Percentiles rank a stretch among this genome's conserved stretches.
phyloP scores from a whole-genome alignment of 2,888 invertebrate genomes.

The Antheraea yamamai region DNA sequence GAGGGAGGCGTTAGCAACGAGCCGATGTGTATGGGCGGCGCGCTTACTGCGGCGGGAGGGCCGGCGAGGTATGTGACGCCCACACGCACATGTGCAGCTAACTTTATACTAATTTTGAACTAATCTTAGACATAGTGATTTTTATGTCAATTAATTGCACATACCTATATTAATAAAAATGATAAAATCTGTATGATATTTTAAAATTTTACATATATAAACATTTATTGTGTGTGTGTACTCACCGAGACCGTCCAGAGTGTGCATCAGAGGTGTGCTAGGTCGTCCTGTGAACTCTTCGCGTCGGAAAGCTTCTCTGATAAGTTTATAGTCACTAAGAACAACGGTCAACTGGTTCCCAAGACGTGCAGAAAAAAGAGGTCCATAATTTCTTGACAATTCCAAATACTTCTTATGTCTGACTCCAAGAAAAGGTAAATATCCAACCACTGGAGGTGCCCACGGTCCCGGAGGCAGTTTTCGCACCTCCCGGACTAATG shows the following conservation, averaged over 20 bases:
- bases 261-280: constrained; percentile 91
- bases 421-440: constrained; percentile 89
- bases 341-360: constrained; percentile 93
- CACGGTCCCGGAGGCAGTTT: constrained; percentile 93
- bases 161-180: constrained; percentile 15
- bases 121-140: constrained; percentile 9
- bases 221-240: constrained; percentile 36
- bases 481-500: constrained; percentile 67
- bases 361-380: constrained; percentile 90
- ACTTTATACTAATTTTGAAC: constrained; percentile 23
- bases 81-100: constrained; percentile 53
- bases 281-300: constrained; percentile 95
- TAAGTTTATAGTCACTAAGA: constrained; percentile 92
- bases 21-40: constrained; percentile 60
- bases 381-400: constrained; percentile 89
- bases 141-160: constrained; percentile 2
- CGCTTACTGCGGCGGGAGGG: constrained; percentile 48
- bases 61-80: constrained; percentile 49
- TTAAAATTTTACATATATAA: background rate
- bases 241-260: constrained; percentile 95
- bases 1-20: constrained; percentile 56
- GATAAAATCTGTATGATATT: background rate
- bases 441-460: constrained; percentile 93
- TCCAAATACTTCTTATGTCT: constrained; percentile 90
- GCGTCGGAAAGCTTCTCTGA: constrained; percentile 91